phyloP scores from a whole-genome alignment of 2,113 vertebrate species.

The Actenoides hombroni region DNA sequence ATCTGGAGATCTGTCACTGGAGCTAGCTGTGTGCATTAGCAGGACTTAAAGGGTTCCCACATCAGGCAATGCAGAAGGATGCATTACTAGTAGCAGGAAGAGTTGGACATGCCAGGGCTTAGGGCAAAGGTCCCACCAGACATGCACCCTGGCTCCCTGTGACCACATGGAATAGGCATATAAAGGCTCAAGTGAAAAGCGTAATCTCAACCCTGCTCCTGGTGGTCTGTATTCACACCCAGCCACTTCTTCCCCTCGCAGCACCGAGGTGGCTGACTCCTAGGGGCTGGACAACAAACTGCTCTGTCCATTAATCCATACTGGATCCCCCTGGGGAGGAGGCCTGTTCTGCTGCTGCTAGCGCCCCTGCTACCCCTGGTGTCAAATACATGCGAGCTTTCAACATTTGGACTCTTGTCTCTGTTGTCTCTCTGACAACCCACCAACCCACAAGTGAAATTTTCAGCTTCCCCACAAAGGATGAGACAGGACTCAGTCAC shows the following conservation, averaged over 20 bases:
- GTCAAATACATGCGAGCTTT: not conserved
- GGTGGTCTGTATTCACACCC: not conserved
- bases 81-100: not conserved
- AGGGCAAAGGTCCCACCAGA: not conserved
- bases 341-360: not conserved
- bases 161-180: accelerated
- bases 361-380: not conserved
- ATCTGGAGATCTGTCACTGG: conserved; percentile 65
- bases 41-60: not conserved
- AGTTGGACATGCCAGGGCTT: not conserved
- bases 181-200: not conserved
- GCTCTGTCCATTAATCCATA: not conserved
- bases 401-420: not conserved
- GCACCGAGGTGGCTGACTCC: not conserved
- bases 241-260: accelerated
- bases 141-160: not conserved
- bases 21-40: not conserved
- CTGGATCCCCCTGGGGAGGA: accelerated
- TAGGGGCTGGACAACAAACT: not conserved
- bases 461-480: not conserved
- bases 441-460: accelerated
- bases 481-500: not conserved
- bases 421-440: accelerated
- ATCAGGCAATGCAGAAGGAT: not conserved
- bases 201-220: not conserved